Percentiles rank a stretch among this genome's conserved stretches.
Evolutionary conservation across 2,888 invertebrate genomes (phyloP).

Genomic region (Torymus tubicola): DNA sequence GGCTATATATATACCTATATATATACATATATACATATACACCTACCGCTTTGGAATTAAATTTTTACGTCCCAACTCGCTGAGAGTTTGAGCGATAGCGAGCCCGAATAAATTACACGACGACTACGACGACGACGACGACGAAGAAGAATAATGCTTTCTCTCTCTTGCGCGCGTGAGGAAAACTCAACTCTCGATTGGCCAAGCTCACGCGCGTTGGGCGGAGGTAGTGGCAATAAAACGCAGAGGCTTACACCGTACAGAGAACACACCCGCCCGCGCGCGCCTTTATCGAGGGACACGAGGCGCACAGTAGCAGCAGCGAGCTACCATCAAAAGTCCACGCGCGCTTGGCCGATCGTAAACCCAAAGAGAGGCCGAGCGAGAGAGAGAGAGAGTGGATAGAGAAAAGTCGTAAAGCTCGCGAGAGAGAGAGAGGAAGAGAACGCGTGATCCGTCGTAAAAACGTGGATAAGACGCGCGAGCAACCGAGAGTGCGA

Average conservation of each 20-base stretch:
- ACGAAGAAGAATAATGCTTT: slow-evolving; percentile 6
- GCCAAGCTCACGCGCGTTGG: slow-evolving; percentile 4
- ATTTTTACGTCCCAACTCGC: slow-evolving; percentile 74
- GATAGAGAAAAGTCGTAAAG: slow-evolving; percentile 68
- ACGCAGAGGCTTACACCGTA: slow-evolving; percentile 38
- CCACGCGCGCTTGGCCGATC: slow-evolving; percentile 24
- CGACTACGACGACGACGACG: slow-evolving; percentile 9
- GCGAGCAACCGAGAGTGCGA: slow-evolving; percentile 41
- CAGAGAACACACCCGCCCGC: too few species aligned
- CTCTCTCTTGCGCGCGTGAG: too few species aligned
- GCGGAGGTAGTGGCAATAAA: slow-evolving; percentile 5
- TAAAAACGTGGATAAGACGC: slow-evolving; percentile 69
- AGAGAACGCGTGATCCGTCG: slow-evolving; percentile 70
- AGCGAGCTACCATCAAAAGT: slow-evolving; percentile 49
- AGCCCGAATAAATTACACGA: slow-evolving; percentile 59
- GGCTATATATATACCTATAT: too few species aligned
- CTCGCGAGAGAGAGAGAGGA: slow-evolving; percentile 55
- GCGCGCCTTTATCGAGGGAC: neutral
- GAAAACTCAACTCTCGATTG: slow-evolving; percentile 29
- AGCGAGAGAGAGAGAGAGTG: slow-evolving; percentile 38
- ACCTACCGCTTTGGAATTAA: slow-evolving; percentile 68
- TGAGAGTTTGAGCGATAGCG: slow-evolving; percentile 74
- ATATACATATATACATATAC: too few species aligned
- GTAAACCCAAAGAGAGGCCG: slow-evolving; percentile 54
- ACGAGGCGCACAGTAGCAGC: slow-evolving; percentile 15